Evolutionary conservation across 1,140 invertebrate genomes (phyloP).

Genomic region (Ceratosolen fusciceps): DNA sequence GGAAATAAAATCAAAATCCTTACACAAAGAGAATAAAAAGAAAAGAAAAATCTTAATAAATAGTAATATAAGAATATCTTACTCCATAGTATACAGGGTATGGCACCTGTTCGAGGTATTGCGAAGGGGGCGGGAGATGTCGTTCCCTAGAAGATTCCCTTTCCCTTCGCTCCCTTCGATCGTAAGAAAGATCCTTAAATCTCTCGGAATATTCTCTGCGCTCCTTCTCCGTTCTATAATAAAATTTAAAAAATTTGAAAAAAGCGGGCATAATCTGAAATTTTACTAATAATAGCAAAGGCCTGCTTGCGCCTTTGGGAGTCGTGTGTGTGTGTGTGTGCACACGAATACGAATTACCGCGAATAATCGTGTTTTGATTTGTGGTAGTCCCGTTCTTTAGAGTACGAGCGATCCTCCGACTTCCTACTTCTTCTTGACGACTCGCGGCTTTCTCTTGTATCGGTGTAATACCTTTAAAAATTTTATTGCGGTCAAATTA

Average conservation of each 20-base stretch:
- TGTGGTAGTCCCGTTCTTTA: conserved; percentile 22
- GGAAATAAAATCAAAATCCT: no score
- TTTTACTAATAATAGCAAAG: no score
- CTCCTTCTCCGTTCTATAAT: conserved; percentile 30
- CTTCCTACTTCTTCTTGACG: conserved; percentile 11
- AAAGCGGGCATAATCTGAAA: no score
- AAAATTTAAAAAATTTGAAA: background rate
- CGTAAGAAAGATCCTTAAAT: conserved; percentile 1
- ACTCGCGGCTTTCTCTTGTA: background rate
- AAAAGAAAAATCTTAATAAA: no score
- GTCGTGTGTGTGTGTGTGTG: no score
- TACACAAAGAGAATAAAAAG: no score
- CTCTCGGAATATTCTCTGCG: conserved; percentile 1
- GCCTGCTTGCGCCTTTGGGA: no score
- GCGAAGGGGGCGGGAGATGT: background rate
- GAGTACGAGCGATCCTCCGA: conserved; percentile 10
- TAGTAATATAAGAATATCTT: background rate
- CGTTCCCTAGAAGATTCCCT: conserved; percentile 6
- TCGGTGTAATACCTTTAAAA: conserved; percentile 20
- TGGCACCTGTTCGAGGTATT: conserved; percentile 28
- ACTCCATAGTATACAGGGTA: conserved; percentile 24
- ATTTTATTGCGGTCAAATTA: background rate
- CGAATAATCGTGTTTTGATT: conserved; percentile 14
- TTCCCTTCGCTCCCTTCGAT: conserved; percentile 7
- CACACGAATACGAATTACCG: background rate